Evolutionary conservation across 2,113 vertebrate species (phyloP).

Genomic region (Capricornis sumatraensis): DNA sequence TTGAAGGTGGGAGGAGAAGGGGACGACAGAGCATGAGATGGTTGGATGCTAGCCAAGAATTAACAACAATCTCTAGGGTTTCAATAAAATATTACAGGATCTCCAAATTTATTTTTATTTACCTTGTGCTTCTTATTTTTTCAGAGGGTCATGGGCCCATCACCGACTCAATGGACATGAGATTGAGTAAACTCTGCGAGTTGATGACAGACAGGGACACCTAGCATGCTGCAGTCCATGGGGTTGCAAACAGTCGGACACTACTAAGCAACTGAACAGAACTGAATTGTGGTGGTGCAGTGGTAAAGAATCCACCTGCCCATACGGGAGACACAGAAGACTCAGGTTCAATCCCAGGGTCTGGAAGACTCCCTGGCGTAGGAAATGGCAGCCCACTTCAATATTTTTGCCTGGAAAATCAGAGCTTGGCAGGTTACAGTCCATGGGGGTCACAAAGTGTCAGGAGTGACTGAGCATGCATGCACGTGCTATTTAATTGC

Average conservation of each 20-base stretch:
- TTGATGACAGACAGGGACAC: background rate
- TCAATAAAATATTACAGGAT: background rate
- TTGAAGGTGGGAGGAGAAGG: background rate
- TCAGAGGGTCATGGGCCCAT: background rate
- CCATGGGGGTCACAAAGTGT: background rate
- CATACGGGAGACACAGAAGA: background rate
- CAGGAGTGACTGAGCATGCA: background rate
- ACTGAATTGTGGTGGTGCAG: background rate
- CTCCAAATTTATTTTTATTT: background rate
- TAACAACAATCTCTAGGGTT: background rate
- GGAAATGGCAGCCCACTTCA: background rate
- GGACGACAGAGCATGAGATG: background rate
- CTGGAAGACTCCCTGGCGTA: background rate
- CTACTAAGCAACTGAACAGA: background rate
- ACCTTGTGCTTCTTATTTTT: background rate
- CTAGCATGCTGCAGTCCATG: accelerated
- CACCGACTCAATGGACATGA: background rate
- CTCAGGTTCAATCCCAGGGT: background rate
- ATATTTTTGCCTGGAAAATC: background rate
- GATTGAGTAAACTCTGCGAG: background rate
- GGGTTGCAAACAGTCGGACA: background rate
- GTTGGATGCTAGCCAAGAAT: background rate
- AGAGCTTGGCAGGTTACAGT: background rate
- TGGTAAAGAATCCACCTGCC: background rate
- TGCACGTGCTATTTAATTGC: background rate